These are phyloP conservation scores for Gobius niger DNA, from an alignment of 2,113 vertebrate genomes.

Conservation along the genomic window DNA sequence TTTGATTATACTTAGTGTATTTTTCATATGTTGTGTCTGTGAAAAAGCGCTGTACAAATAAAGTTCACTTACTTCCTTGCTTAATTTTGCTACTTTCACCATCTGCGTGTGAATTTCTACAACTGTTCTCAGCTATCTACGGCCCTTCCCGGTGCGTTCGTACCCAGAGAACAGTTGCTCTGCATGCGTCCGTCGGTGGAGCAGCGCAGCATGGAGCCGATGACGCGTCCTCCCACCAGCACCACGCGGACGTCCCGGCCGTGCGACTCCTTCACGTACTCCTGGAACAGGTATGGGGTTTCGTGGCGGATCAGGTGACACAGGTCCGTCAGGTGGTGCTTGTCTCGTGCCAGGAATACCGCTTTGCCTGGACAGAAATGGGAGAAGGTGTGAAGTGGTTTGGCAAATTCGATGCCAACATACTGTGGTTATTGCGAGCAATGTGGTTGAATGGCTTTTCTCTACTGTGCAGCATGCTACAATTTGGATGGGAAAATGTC, in stretches of 20 bases:
- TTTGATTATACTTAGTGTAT: no score
- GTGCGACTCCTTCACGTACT: slow-evolving; percentile 90
- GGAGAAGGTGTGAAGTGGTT: no score
- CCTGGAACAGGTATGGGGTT: slow-evolving; percentile 89
- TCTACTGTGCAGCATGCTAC: no score
- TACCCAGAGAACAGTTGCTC: slow-evolving; percentile 87
- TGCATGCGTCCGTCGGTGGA: slow-evolving; percentile 92
- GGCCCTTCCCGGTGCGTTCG: not conserved
- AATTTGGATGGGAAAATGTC: no score
- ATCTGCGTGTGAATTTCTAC: not conserved
- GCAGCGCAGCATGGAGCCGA: slow-evolving; percentile 89
- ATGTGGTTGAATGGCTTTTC: no score
- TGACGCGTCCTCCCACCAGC: slow-evolving; percentile 85
- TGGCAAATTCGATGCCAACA: no score
- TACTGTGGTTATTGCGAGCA: no score
- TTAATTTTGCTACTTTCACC: not conserved
- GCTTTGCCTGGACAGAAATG: slow-evolving; percentile 80
- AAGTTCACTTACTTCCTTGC: no score
- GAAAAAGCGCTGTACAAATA: no score
- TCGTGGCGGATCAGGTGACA: slow-evolving; percentile 89
- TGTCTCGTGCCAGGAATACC: slow-evolving; percentile 88
- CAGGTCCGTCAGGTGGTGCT: slow-evolving; percentile 87
- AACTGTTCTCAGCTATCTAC: not conserved
- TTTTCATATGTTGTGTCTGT: no score
- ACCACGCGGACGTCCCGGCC: slow-evolving; percentile 89